phyloP scores from a whole-genome alignment of 2,888 invertebrate genomes.

The Ectobius pallidus region DNA sequence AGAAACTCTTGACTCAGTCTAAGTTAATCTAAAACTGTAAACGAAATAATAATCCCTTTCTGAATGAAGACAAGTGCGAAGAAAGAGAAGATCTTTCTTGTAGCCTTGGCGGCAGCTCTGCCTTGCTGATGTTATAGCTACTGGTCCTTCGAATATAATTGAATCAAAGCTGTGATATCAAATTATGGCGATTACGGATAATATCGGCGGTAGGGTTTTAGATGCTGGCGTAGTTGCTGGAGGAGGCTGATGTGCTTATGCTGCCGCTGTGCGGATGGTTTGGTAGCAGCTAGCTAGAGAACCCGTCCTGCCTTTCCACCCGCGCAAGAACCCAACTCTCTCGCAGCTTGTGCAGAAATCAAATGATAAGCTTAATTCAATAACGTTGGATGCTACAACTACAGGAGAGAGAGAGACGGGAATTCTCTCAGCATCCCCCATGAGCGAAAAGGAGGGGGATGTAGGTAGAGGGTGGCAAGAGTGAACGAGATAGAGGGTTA shows the following conservation, averaged over 20 bases:
- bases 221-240: slow-evolving; percentile 43
- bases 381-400: slow-evolving; percentile 60
- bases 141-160: slow-evolving; percentile 49
- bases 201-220: slow-evolving; percentile 54
- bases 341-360: slow-evolving; percentile 61
- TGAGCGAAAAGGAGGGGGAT: slow-evolving; percentile 43
- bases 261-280: slow-evolving; percentile 11
- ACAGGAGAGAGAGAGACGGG: slow-evolving; percentile 39
- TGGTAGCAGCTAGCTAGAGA: slow-evolving; percentile 14
- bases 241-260: slow-evolving; percentile 23
- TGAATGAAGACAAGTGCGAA: slow-evolving; percentile 16
- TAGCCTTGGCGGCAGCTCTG: slow-evolving; percentile 5
- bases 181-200: slow-evolving; percentile 58
- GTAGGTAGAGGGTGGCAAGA: slow-evolving; percentile 44
- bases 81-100: background rate
- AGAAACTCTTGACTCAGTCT: background rate
- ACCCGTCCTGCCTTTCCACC: slow-evolving; percentile 3
- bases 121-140: slow-evolving; percentile 24
- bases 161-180: slow-evolving; percentile 55
- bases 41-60: slow-evolving; percentile 31
- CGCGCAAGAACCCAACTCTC: slow-evolving; percentile 45
- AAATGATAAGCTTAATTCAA: slow-evolving; percentile 83
- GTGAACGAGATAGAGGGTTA: background rate
- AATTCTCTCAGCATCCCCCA: background rate
- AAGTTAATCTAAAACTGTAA: slow-evolving; percentile 31